Base-by-base conservation (phyloP, 2,797 vertebrate genomes). In the Lagorchestes hirsutus region DNA sequence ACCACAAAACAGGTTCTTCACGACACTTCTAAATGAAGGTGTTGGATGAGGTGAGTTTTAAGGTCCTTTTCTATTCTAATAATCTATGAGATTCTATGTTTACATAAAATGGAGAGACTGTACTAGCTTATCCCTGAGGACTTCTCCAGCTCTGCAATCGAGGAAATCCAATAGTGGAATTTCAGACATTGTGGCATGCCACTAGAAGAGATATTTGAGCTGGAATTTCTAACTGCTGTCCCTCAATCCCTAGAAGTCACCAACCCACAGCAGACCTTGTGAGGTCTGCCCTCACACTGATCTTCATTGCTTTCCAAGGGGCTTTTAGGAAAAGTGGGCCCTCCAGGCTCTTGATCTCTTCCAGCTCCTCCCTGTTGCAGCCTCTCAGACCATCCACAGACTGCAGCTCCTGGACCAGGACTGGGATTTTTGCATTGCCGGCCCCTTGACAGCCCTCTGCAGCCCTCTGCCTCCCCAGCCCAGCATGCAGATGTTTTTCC, bases 401-500 rank as follows among this genome's bases (percentile, higher is more conserved):
- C 5, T 46, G 56, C 22, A 56, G 55, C 5, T 54, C 0, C 16
- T 95, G 74, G 16, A 34, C 29, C 5, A 59, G 58, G 67, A 67
- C 95, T 18, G 6, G 3, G 93, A 52, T 40, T 91, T 92, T 92
- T 93, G 52, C 0, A 52, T 95, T 91, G 52, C 31, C 82, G 92
- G 57, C 5, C 96, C 50, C 0, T 50, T 91, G 94, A 24, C 54
- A 93, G 54, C 93, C 40, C 74, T 82, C 18, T 3, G 28, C 57
- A 87, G 58, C 54, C 1, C 94, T 91, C 54, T 93, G 18, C n/a
- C 29, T 27, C 58, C 54, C 57, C 46, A 58, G 90, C 46, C 50
- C 0, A 5, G 74, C 29, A 96, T 74, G 31, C 93, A 97, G 93
- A 94, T 96, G 40, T 96, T 97, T 96, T 96, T 57, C 97, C 55